phyloP scores from a whole-genome alignment of 2,113 vertebrate species.

The Dermatemys mawii region DNA sequence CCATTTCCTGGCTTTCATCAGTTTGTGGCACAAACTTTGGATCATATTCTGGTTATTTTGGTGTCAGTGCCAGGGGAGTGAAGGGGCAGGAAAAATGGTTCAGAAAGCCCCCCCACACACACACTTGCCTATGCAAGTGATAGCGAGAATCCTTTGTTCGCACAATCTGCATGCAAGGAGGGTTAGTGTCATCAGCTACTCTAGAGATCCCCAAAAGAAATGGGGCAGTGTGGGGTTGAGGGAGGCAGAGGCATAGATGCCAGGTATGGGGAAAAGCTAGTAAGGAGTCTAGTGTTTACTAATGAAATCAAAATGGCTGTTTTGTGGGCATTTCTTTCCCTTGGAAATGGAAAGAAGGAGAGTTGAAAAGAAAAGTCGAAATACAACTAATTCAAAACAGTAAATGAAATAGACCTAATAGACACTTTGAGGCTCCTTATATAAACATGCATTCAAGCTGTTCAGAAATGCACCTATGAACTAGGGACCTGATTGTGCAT shows the following conservation, averaged over 20 bases:
- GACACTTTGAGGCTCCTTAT: background rate
- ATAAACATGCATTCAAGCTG: background rate
- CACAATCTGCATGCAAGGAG: background rate
- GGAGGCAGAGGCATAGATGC: background rate
- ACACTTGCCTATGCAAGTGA: background rate
- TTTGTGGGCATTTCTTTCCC: background rate
- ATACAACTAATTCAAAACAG: background rate
- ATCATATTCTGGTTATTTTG: background rate
- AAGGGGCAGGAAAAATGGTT: background rate
- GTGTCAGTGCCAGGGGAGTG: background rate
- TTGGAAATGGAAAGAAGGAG: background rate
- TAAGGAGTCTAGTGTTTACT: background rate
- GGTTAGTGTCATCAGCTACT: background rate
- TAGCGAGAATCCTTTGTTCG: background rate
- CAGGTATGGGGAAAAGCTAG: background rate
- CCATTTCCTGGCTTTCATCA: background rate
- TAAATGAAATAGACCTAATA: background rate
- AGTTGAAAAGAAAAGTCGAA: background rate
- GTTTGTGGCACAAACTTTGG: background rate
- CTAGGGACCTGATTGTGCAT: background rate
- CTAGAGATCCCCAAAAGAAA: background rate
- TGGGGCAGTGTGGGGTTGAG: background rate
- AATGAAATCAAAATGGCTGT: background rate
- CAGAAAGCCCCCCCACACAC: background rate
- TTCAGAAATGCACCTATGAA: background rate